Conservation (phyloP, 37 sponge, comb jelly and placozoan genomes). For the Oscarella lobularis region DNA sequence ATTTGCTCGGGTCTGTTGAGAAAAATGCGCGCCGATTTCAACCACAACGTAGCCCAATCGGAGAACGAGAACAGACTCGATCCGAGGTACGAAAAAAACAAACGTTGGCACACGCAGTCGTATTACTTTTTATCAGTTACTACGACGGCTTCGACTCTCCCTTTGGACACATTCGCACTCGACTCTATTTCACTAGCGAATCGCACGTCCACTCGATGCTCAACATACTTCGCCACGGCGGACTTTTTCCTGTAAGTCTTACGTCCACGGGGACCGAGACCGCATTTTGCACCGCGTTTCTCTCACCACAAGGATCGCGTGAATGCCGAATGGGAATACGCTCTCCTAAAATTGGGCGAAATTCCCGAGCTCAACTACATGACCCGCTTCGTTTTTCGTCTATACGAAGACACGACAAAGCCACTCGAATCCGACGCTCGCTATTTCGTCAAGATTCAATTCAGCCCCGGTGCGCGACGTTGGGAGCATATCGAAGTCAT, state of each 20-base stretch:
- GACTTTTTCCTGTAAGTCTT: constrained; percentile 54
- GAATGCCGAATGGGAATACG: constrained; percentile 37
- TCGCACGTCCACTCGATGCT: constrained; percentile 80
- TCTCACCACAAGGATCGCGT: no score
- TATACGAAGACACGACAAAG: constrained; percentile 68
- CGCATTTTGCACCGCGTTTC: no score
- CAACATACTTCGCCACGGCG: constrained; percentile 52
- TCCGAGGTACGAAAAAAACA: constrained; percentile 28
- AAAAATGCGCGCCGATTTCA: constrained; percentile 76
- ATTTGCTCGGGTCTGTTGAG: constrained; percentile 53
- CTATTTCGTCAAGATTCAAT: constrained; percentile 5
- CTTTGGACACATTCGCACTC: constrained; percentile 67
- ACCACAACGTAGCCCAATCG: constrained; percentile 33
- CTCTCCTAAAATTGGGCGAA: constrained; percentile 18
- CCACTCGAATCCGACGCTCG: constrained; percentile 9
- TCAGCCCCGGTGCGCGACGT: constrained; percentile 24
- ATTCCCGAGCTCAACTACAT: constrained; percentile 73
- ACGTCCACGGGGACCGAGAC: no score
- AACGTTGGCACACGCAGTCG: no score
- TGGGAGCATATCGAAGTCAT: no score
- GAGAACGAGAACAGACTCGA: constrained; percentile 63
- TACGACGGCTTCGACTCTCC: constrained; percentile 61
- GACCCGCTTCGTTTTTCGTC: constrained; percentile 75
- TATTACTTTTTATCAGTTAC: constrained; percentile 24
- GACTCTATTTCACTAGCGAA: constrained; percentile 93